These are phyloP conservation scores for Malurus cyaneus DNA, from an alignment of 2,113 vertebrate species.

Conservation along the genomic window DNA sequence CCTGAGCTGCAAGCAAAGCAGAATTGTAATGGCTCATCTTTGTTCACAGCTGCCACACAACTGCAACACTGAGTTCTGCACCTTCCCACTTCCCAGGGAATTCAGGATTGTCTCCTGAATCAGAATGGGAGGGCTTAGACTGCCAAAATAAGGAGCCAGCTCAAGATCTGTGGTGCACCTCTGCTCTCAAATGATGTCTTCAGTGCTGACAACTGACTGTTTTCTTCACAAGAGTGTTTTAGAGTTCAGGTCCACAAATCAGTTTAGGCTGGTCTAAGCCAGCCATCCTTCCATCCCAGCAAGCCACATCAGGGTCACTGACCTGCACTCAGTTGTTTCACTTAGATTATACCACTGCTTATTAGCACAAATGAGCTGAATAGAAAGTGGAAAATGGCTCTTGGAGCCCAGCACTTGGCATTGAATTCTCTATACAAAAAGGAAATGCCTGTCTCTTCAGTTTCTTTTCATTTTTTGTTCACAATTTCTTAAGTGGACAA, in stretches of 20 bases:
- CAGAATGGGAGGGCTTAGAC: not conserved
- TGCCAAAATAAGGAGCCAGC: accelerated
- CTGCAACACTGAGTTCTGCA: not conserved
- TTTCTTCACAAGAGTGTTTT: not conserved
- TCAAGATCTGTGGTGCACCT: not conserved
- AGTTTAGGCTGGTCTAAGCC: not conserved
- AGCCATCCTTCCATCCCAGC: not conserved
- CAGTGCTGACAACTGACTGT: not conserved
- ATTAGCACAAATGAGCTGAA: not conserved
- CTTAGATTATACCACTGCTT: not conserved
- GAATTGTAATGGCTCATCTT: accelerated
- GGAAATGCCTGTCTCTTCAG: not conserved
- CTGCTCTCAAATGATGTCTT: not conserved
- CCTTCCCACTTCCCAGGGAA: not conserved
- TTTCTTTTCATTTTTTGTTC: not conserved
- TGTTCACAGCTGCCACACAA: not conserved
- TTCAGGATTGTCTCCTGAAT: not conserved
- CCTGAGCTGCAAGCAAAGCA: not conserved
- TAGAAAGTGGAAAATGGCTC: not conserved
- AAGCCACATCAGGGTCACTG: not conserved
- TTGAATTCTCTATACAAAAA: not conserved
- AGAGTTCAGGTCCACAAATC: not conserved
- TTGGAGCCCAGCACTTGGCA: not conserved
- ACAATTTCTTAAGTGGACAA: conserved; percentile 5
- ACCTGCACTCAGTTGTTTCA: not conserved